phyloP scores from a whole-genome alignment of 2,888 invertebrate species.

The Luperina nickerlii region DNA sequence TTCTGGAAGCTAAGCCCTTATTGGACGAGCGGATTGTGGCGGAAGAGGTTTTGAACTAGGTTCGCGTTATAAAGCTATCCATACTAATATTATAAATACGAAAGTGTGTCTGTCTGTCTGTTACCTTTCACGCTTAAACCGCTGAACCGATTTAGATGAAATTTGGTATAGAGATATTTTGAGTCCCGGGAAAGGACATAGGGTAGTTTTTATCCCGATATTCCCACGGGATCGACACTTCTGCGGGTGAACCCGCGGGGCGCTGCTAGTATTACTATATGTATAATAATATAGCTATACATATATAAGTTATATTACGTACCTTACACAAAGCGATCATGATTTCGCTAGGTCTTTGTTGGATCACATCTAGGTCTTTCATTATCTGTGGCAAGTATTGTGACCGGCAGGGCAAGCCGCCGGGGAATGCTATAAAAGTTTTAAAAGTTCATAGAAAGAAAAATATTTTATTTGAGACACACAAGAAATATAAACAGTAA shows the following conservation, averaged over 20 bases:
- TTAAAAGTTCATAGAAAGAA: background rate
- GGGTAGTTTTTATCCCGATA: no score
- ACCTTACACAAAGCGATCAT: conserved; percentile 81
- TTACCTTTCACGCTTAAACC: no score
- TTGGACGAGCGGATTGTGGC: background rate
- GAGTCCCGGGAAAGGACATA: no score
- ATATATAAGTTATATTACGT: conserved; percentile 3
- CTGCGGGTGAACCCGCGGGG: no score
- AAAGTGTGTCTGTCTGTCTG: no score
- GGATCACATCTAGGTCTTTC: conserved; percentile 50
- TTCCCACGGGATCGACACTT: no score
- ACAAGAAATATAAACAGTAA: background rate
- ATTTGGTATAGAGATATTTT: no score
- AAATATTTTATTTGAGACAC: background rate
- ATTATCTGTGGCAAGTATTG: conserved; percentile 67
- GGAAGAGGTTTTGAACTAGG: background rate
- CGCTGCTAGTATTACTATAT: no score
- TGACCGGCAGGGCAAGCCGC: conserved; percentile 78
- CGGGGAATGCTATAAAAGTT: conserved; percentile 70
- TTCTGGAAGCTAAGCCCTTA: background rate
- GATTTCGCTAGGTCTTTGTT: conserved; percentile 71
- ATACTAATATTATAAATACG: no score
- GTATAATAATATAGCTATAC: no score
- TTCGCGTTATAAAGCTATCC: background rate
- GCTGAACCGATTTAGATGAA: no score